Evolutionary conservation across 2,113 vertebrate species (phyloP), one percentile per base, ranked within the genome.

Genomic region (Hirundichthys speculiger): DNA sequence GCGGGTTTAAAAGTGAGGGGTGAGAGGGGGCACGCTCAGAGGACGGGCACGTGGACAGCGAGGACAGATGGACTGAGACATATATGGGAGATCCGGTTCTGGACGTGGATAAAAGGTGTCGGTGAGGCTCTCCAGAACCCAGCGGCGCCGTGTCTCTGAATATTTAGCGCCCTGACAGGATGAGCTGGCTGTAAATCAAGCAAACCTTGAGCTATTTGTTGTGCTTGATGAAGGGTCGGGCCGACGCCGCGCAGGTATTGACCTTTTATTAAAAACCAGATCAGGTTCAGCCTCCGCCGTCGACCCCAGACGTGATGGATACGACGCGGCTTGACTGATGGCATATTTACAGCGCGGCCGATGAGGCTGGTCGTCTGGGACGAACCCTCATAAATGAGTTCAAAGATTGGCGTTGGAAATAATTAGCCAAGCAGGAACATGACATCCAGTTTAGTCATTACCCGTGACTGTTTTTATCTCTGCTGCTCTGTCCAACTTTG

Each of bases 241-340:
- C 21, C 25, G 34, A 50, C 14, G 2, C 30, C 22, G 41, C 25
- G 19, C 1, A 11, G 16, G 27, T 2, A 59, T 12, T 43, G 59
- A 78, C 59, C 60, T 68, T 64, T 69, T 54, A 66, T 61, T 20
- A 56, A 16, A 77, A 71, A 18, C 0, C 24, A 47, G 16, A 22
- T 13, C 2, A 21, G 25, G 40, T 27, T 5, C 51, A 27, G 43
- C 30, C 42, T 47, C 13, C 1, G n/a, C 22, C 27, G 52, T 56
- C 46, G 24, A 42, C 24, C n/a, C 9, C 57, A 13, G 0, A 56
- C 24, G 30, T 49, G 77, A 67, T 25, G 48, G 50, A 72, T 52
- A 19, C 8, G 42, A 69, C 3, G 8, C 27, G 4, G 21, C 42
- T 57, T 52, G 3, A 59, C 13, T 46, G 52, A 69, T 53, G 54